Evolutionary conservation across 2,888 invertebrate species (phyloP).

Genomic region (Dexiosoma caninum): DNA sequence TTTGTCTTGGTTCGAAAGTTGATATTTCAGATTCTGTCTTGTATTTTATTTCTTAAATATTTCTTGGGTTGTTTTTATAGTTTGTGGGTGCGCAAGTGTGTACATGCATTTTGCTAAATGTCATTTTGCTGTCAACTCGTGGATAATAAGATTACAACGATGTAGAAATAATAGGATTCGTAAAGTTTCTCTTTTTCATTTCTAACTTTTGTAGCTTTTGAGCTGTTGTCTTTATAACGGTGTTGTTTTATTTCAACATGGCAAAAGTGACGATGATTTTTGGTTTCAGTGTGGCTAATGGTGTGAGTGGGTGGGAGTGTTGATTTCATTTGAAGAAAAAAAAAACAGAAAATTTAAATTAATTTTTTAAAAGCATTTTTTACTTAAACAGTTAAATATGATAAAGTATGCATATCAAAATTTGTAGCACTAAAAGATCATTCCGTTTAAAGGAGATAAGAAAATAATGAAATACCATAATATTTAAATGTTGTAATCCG

Average conservation of each 20-base stretch:
- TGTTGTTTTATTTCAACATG: conserved; percentile 17
- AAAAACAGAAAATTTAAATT: too few relatives aligned
- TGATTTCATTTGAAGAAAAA: not conserved
- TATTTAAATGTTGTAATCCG: too few relatives aligned
- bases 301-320: too few relatives aligned
- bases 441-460: too few relatives aligned
- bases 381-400: too few relatives aligned
- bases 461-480: too few relatives aligned
- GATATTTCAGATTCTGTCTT: not conserved
- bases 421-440: too few relatives aligned
- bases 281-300: not conserved
- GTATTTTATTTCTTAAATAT: conserved; percentile 32
- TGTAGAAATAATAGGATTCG: conserved; percentile 76
- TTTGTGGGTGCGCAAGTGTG: not conserved
- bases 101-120: conserved; percentile 71
- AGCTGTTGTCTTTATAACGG: conserved; percentile 21
- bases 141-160: conserved; percentile 77
- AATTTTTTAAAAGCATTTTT: too few relatives aligned
- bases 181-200: conserved; percentile 64
- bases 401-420: too few relatives aligned
- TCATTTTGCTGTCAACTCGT: conserved; percentile 77
- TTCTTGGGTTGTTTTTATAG: conserved; percentile 4
- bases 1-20: conserved; percentile 37
- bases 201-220: conserved; percentile 32
- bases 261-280: conserved; percentile 1